Evolutionary conservation across 2,113 vertebrate species (phyloP), one percentile per base, ranked within the genome.

Genomic region (Pomatorhinus ruficollis): DNA sequence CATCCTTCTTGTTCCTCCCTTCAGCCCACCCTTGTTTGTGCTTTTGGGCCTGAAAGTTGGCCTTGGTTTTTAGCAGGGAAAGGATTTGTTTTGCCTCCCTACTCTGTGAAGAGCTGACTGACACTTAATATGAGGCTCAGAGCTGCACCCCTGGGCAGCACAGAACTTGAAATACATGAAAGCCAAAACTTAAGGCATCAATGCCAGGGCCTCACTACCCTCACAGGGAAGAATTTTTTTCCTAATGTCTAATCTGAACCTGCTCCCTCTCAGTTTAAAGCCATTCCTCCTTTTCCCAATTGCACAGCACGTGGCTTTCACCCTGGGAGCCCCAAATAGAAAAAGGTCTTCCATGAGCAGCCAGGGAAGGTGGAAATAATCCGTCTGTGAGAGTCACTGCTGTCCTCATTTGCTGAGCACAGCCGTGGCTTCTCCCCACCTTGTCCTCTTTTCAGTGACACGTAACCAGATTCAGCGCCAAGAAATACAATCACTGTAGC

Each of bases 331-430:
- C 57, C 20, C 17, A 12, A 23, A 2, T 13, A 15, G 63, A 27
- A 80, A 57, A 71, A 33, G 18, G 3, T 33, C 30, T 78, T 28
- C 69, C 22, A 4, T 0, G 5, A 66, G 35, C 12, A 39, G 10
- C 37, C 45, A 35, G 47, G 17, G 9, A 39, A 30, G n/a, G 44
- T 83, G 22, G 27, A 44, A 77, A 35, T 21, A 15, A 47, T 44
- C 21, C 15, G 6, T n/a, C 27, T 0, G 0, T 23, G 30, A 31
- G 44, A 19, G 33, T 59, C 2, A 1, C 24, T 65, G 1, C 19
- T 22, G 23, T 9, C n/a, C 24, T 60, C 1, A 5, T 25, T 45
- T 64, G 6, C 11, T 37, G 50, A 86, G 54, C 54, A 15, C 42
- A 81, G 64, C n/a, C 20, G 1, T 28, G 45, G 25, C 12, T 88